Conservation (phyloP, 2,888 invertebrate genomes). For the Heliconius ethilla region DNA sequence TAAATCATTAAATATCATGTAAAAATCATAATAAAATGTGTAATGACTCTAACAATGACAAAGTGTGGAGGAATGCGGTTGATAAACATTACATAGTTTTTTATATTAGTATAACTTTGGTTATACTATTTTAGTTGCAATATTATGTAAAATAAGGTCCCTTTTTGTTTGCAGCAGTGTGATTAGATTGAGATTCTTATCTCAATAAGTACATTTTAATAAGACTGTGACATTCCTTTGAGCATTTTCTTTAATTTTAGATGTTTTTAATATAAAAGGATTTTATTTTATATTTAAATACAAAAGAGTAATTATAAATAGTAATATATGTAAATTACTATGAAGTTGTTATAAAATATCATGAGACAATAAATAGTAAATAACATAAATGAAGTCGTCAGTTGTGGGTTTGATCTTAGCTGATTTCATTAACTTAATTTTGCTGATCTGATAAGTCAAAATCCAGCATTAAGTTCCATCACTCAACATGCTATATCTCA, state of each 20-base stretch:
- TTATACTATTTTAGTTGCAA: not conserved
- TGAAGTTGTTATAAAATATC: not conserved
- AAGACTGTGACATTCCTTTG: slow-evolving; percentile 1
- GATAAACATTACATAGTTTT: slow-evolving; percentile 7
- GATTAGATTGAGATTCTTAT: slow-evolving; percentile 20
- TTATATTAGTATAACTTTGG: not conserved
- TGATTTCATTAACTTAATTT: too few relatives aligned
- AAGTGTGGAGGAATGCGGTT: slow-evolving; percentile 9
- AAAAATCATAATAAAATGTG: not conserved
- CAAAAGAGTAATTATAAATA: not conserved
- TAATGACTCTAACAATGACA: slow-evolving; percentile 18
- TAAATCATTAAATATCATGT: not conserved
- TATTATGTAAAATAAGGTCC: not conserved
- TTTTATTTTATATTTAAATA: not conserved
- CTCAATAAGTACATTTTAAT: slow-evolving; percentile 12
- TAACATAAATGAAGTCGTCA: too few relatives aligned
- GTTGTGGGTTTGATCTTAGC: too few relatives aligned
- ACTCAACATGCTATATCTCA: too few relatives aligned
- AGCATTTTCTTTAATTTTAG: not conserved
- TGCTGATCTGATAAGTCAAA: too few relatives aligned
- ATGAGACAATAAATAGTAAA: too few relatives aligned
- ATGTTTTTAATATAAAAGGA: not conserved
- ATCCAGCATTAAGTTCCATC: too few relatives aligned
- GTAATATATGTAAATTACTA: not conserved
- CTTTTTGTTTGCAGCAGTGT: not conserved